Evolutionary conservation across 1,140 invertebrate genomes (phyloP).

Genomic region (Caligus rogercresseyi): DNA sequence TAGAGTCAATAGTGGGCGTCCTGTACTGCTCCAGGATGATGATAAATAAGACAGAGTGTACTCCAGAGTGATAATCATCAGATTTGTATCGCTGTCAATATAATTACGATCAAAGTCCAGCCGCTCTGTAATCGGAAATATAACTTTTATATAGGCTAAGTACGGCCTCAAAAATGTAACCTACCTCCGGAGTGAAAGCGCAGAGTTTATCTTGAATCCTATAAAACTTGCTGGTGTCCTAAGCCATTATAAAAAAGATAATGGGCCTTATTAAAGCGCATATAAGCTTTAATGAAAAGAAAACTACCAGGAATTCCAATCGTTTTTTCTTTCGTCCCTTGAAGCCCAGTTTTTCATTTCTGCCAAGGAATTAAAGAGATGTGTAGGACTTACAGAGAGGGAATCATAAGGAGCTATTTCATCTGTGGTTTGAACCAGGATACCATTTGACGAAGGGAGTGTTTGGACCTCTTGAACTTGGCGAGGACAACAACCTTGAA

Average conservation of each 20-base stretch:
- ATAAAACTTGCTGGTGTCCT: slow-evolving; percentile 89
- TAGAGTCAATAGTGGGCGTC: slow-evolving; percentile 20
- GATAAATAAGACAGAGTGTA: slow-evolving; percentile 15
- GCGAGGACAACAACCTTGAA: too few species aligned
- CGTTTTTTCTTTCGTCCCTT: slow-evolving; percentile 84
- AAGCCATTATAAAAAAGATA: slow-evolving; percentile 27
- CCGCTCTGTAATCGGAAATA: slow-evolving; percentile 14
- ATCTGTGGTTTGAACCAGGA: slow-evolving; percentile 8
- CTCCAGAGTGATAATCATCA: slow-evolving; percentile 18
- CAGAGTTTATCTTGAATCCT: slow-evolving; percentile 86
- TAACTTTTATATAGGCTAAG: slow-evolving; percentile 1
- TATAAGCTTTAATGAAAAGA: neutral
- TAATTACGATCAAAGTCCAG: slow-evolving; percentile 15
- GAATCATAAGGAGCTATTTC: slow-evolving; percentile 32
- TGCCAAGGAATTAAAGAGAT: slow-evolving; percentile 30
- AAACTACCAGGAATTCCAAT: slow-evolving; percentile 54
- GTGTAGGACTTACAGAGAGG: slow-evolving; percentile 51
- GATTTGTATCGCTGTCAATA: slow-evolving; percentile 13
- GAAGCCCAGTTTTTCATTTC: slow-evolving; percentile 79
- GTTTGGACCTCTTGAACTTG: neutral
- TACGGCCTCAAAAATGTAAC: too few species aligned
- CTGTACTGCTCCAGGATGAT: slow-evolving; percentile 6
- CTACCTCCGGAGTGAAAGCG: slow-evolving; percentile 94
- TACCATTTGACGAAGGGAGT: neutral
- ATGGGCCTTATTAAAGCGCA: neutral